These are phyloP conservation scores for Pteropus rufus DNA, from an alignment of 2,797 vertebrate genomes.

Conservation along the genomic window DNA sequence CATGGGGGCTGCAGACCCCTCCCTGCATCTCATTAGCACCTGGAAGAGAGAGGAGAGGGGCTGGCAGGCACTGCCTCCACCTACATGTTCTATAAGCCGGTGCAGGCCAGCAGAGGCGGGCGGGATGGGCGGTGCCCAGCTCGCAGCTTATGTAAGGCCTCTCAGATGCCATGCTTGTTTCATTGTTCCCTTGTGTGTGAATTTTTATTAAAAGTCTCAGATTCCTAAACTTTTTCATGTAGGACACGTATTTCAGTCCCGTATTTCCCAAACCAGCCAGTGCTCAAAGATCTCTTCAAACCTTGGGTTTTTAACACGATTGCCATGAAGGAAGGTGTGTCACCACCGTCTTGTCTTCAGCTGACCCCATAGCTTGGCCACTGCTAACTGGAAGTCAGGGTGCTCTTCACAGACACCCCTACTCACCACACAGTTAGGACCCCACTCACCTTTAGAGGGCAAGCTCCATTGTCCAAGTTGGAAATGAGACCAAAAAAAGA, in stretches of 20 bases:
- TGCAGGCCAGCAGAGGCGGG: not conserved
- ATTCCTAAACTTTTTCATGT: not conserved
- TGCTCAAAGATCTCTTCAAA: not conserved
- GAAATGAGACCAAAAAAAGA: not conserved
- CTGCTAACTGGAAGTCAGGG: not conserved
- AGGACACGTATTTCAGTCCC: no score
- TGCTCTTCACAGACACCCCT: not conserved
- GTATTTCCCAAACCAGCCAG: not conserved
- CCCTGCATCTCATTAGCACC: slow-evolving; percentile 62
- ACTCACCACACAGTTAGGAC: not conserved
- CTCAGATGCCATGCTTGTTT: not conserved
- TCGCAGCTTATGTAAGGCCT: not conserved
- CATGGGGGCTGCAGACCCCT: not conserved
- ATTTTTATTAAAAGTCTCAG: not conserved
- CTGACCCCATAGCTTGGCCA: not conserved
- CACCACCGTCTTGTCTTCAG: not conserved
- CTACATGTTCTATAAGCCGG: not conserved
- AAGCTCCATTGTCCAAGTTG: not conserved
- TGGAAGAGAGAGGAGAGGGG: not conserved
- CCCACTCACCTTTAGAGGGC: not conserved
- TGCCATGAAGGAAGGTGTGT: not conserved
- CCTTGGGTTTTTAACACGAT: not conserved
- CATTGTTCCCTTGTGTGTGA: not conserved
- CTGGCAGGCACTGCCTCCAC: not conserved
- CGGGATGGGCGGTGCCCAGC: accelerated